Evolutionary conservation across 2,113 vertebrate genomes (phyloP).

Genomic region (Megaceryle maxima): DNA sequence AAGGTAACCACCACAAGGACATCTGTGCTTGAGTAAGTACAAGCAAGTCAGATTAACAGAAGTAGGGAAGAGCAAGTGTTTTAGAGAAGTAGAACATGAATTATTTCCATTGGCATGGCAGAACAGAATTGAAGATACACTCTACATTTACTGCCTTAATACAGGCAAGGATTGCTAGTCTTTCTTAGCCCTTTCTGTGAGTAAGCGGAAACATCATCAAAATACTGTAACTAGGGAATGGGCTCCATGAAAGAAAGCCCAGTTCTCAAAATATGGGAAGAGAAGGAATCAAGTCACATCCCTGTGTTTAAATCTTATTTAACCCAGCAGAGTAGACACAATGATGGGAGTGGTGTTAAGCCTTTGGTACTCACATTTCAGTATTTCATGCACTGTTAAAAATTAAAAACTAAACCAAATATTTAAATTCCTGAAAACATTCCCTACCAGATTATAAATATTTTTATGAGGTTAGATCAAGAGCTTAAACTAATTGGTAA

Average conservation of each 20-base stretch:
- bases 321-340: neutral
- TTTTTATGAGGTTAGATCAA: slow-evolving; percentile 25
- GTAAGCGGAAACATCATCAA: neutral
- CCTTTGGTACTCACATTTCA: neutral
- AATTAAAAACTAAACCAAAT: neutral
- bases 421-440: slow-evolving; percentile 10
- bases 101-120: neutral
- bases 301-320: neutral
- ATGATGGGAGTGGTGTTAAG: neutral
- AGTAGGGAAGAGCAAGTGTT: neutral
- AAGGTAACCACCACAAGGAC: too few relatives aligned
- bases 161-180: neutral
- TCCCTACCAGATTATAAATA: slow-evolving; percentile 2
- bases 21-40: too few relatives aligned
- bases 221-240: neutral
- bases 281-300: neutral
- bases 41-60: neutral
- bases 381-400: neutral
- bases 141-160: neutral
- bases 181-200: neutral
- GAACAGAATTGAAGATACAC: neutral
- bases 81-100: neutral
- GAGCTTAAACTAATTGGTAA: slow-evolving; percentile 1
- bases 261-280: neutral
- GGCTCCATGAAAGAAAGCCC: neutral